A percentile compares a stretch with the other conserved stretches of the same genome.
Evolutionary conservation across 1,140 invertebrate species (phyloP).

Genomic region (Drosophila littoralis): DNA sequence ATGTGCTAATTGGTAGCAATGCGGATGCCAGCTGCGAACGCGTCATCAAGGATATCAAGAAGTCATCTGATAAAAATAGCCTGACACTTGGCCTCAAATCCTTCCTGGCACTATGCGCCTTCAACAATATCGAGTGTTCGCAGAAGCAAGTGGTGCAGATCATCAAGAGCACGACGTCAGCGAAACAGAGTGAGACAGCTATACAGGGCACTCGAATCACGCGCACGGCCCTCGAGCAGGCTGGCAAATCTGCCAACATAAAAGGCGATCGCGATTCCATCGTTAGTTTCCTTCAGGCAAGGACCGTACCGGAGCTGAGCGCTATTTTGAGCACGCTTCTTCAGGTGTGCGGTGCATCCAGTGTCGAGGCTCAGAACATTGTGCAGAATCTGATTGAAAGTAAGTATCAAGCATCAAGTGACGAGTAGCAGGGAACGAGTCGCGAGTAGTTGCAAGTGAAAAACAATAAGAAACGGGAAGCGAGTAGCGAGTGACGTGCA

Average conservation of each 20-base stretch:
- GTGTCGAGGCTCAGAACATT: constrained; percentile 47
- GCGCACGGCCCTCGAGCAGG: constrained; percentile 32
- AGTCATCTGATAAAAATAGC: constrained; percentile 54
- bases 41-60: constrained; percentile 60
- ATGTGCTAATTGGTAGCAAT: constrained; percentile 56
- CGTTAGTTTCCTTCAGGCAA: constrained; percentile 46
- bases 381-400: constrained; percentile 62
- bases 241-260: neutral
- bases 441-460: neutral
- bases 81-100: constrained; percentile 56
- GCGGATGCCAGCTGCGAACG: constrained; percentile 44
- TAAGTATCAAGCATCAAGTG: constrained; percentile 41
- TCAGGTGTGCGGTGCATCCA: constrained; percentile 57
- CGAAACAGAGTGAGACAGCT: constrained; percentile 2
- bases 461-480: neutral
- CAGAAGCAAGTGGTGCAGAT: constrained; percentile 62
- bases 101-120: constrained; percentile 56
- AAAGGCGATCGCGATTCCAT: constrained; percentile 59
- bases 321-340: constrained; percentile 51
- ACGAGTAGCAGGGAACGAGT: neutral
- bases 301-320: constrained; percentile 43
- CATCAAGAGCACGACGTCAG: constrained; percentile 46
- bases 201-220: constrained; percentile 39
- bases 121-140: constrained; percentile 63
- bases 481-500: neutral